Conservation (phyloP, 2,797 vertebrate species). For the Amblyraja radiata region DNA sequence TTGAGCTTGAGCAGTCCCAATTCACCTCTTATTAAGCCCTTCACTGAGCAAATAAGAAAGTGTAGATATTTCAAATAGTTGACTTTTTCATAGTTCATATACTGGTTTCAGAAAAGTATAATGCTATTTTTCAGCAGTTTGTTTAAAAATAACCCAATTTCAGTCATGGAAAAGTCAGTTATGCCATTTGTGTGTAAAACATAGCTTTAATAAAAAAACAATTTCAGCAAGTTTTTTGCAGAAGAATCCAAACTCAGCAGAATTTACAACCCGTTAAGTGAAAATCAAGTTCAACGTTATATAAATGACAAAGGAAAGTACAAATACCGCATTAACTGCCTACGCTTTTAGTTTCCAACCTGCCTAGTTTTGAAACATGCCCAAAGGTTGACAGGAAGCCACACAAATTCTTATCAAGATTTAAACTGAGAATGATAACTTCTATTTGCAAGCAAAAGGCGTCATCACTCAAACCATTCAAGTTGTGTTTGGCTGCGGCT, state of each 20-base stretch:
- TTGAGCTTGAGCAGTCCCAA: background rate
- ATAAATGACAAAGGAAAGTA: background rate
- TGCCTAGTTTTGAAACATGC: background rate
- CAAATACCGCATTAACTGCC: background rate
- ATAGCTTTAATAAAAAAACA: too few relatives aligned
- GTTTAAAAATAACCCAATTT: conserved; percentile 5
- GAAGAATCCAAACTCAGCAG: background rate
- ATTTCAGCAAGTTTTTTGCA: background rate
- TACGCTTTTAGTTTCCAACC: conserved; percentile 1
- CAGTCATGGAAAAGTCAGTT: background rate
- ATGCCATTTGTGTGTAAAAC: background rate
- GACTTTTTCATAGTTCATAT: background rate
- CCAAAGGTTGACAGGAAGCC: background rate
- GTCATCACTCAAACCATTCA: background rate
- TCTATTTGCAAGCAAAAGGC: background rate
- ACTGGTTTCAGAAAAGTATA: background rate
- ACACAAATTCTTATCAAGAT: background rate
- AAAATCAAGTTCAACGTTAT: background rate
- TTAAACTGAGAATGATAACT: background rate
- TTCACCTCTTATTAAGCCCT: conserved; percentile 9
- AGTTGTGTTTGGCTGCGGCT: background rate
- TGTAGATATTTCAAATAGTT: background rate
- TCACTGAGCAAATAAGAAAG: background rate
- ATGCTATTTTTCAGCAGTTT: background rate
- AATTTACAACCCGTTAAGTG: background rate